Conservation (phyloP, 1,140 invertebrate genomes). For the Macrocentrus cingulum region DNA sequence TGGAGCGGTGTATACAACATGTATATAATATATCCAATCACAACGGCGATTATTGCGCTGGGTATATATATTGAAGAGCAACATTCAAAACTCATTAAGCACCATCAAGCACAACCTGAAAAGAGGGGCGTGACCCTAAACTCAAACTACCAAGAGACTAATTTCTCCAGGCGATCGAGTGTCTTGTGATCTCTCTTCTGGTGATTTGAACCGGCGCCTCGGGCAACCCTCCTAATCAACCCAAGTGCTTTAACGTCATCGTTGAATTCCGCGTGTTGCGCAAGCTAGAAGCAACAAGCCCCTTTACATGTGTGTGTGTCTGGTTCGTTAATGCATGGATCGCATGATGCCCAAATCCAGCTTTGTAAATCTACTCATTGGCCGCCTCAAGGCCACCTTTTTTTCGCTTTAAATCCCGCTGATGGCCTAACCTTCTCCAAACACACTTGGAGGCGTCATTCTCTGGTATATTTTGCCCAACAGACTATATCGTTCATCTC, state of each 20-base stretch:
- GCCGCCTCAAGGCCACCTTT: conserved; percentile 15
- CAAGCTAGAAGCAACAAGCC: conserved; percentile 11
- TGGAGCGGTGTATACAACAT: too few relatives aligned
- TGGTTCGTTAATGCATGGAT: conserved; percentile 26
- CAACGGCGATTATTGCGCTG: neutral
- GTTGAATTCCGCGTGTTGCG: conserved; percentile 14
- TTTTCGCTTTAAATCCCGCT: neutral
- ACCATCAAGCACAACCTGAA: neutral
- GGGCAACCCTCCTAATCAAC: conserved; percentile 19
- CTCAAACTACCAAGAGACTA: neutral
- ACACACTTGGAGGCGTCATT: conserved; percentile 9
- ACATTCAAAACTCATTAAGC: conserved; percentile 6
- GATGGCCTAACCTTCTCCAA: conserved; percentile 1
- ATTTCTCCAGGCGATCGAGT: conserved; percentile 16
- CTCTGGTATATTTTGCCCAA: conserved; percentile 8
- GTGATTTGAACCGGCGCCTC: conserved; percentile 14
- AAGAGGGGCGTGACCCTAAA: neutral
- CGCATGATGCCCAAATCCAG: conserved; percentile 29
- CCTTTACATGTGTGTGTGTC: neutral
- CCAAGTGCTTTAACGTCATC: conserved; percentile 9
- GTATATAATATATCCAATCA: too few relatives aligned
- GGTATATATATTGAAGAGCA: neutral
- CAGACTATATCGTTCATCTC: neutral
- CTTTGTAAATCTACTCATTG: conserved; percentile 19
- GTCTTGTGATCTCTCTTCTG: conserved; percentile 14